Evolutionary conservation across 2,797 vertebrate genomes (phyloP).

Genomic region (Artibeus lituratus): DNA sequence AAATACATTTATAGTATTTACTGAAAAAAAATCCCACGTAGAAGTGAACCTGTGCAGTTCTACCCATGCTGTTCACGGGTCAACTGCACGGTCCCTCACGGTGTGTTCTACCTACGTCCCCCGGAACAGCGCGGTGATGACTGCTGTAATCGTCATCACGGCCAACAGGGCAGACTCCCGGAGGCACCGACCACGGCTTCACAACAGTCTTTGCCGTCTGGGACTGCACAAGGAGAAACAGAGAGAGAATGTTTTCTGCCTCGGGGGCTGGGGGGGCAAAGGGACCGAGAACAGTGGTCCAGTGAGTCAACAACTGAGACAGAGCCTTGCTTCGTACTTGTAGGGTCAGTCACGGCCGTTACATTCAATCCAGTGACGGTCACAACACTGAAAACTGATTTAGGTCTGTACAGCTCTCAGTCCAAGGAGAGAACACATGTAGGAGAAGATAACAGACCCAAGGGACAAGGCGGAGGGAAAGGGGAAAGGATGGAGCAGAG

Average conservation of each 20-base stretch:
- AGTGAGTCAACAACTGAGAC: not conserved
- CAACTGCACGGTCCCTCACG: not conserved
- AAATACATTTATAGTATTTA: not conserved
- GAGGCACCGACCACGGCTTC: not conserved
- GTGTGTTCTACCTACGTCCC: rapidly evolving
- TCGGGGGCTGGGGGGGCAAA: not conserved
- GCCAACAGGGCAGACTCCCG: not conserved
- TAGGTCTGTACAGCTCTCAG: rapidly evolving
- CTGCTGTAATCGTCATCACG: not conserved
- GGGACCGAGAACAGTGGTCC: not conserved
- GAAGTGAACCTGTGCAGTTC: not conserved
- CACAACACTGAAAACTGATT: not conserved
- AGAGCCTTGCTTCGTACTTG: not conserved
- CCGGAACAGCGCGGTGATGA: rapidly evolving
- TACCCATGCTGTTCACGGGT: not conserved
- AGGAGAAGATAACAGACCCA: not conserved
- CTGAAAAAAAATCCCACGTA: not conserved
- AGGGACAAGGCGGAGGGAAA: not conserved
- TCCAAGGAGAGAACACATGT: not conserved
- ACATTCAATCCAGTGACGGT: not conserved
- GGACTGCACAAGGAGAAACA: not conserved
- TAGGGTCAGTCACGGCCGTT: not conserved
- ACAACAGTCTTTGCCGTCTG: not conserved
- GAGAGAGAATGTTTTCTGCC: not conserved
- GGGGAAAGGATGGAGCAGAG: not conserved